Evolutionary conservation across 2,888 invertebrate species (phyloP), one percentile per base, ranked within the genome.

Genomic region (Rhogogaster chlorosoma): DNA sequence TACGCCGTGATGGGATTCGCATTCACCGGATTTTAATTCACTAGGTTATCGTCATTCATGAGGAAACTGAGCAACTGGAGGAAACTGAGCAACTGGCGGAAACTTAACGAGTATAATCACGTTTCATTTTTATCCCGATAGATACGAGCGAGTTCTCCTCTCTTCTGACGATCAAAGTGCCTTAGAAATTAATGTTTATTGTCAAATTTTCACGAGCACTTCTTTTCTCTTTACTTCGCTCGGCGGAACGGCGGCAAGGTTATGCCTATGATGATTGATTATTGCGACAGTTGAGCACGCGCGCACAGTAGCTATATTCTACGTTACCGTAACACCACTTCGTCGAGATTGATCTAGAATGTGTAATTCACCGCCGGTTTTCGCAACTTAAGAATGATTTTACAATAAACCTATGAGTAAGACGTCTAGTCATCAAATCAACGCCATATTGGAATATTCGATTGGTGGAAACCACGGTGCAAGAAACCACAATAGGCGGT

Each of bases 351-450:
- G 6, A 83, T 18, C 53, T 42, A 36, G 18, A 32, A 67, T 42
- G n/a, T 32, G 32, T 36, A 26, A 45, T 29, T 61, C 67, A 67
- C 67, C 45, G 29, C 45, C 26, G 38, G 32, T 70, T 67, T n/a
- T 18, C 77, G 26, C 6, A 67, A 78, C 64, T 67, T 42, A 45
- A 78, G 61, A 64, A 67, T 78, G 64, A 84, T 84, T 49, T 77
- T 42, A 64, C 61, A 78, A 71, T 70, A 80, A 82, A 84, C 70
- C 73, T 85, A 88, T 67, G 83, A 64, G 64, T 67, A 53, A 83
- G 83, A 88, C 88, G 87, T 86, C 87, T 78, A 89, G 88, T 89
- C 88, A 89, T 89, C 87, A 86, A 87, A 83, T 87, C 42, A 77
- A 86, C 89, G 88, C 89, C 89, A 89, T 89, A 85, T 87, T 89